Conservation (phyloP, 2,113 vertebrate genomes). For the Zosterops borbonicus region DNA sequence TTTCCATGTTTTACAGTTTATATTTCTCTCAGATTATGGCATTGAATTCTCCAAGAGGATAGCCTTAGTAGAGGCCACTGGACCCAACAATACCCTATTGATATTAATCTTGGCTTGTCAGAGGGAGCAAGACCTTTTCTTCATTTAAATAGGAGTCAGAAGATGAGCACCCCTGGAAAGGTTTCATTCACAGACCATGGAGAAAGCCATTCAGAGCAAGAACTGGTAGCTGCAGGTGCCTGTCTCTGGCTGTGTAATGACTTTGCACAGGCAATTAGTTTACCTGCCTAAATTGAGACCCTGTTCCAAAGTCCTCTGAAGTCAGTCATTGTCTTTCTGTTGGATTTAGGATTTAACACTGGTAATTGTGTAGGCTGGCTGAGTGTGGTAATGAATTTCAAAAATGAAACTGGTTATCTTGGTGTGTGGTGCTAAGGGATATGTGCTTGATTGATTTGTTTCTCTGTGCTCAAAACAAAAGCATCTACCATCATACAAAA, state of each 20-base stretch:
- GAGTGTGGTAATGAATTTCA: neutral
- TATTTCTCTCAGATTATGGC: neutral
- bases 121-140: neutral
- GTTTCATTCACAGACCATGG: neutral
- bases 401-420: neutral
- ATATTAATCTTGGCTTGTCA: neutral
- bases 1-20: neutral
- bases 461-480: neutral
- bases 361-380: neutral
- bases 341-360: neutral
- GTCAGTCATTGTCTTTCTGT: neutral
- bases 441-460: neutral
- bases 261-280: neutral
- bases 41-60: neutral
- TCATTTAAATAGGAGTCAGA: neutral
- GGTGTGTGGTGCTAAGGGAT: neutral
- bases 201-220: neutral
- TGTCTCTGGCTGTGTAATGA: neutral
- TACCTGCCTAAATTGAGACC: neutral
- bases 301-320: neutral
- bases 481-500: neutral
- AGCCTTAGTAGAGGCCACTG: neutral
- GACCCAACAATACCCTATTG: neutral
- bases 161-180: neutral
- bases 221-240: neutral